Evolutionary conservation across 1,140 invertebrate species (phyloP).

Genomic region (Steinernema feltiae): DNA sequence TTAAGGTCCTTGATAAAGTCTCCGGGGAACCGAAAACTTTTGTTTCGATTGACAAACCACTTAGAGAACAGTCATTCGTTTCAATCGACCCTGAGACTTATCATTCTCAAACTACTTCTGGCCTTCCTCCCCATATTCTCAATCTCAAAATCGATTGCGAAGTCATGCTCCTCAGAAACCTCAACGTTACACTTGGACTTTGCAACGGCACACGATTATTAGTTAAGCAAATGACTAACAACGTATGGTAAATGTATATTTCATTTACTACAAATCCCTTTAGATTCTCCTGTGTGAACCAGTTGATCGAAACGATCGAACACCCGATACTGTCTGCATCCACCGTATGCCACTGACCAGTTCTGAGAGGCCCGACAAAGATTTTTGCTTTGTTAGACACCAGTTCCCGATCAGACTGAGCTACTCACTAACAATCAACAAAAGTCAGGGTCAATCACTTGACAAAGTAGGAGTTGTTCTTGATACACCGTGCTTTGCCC

Average conservation of each 20-base stretch:
- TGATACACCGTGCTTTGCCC: slow-evolving; percentile 58
- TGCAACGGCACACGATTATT: slow-evolving; percentile 59
- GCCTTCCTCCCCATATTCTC: slow-evolving; percentile 58
- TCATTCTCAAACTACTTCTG: slow-evolving; percentile 45
- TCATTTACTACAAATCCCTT: slow-evolving; percentile 17
- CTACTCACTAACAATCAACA: slow-evolving; percentile 64
- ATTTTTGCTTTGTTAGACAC: slow-evolving; percentile 38
- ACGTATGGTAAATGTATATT: slow-evolving; percentile 26
- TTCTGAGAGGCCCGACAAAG: not conserved
- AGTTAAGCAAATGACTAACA: slow-evolving; percentile 29
- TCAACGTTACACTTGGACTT: slow-evolving; percentile 47
- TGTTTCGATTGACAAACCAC: not conserved
- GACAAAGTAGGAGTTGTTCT: slow-evolving; percentile 50
- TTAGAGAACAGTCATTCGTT: not conserved
- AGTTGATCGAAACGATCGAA: not conserved
- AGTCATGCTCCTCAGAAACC: slow-evolving; percentile 59
- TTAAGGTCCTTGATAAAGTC: slow-evolving; percentile 5
- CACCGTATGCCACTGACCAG: slow-evolving; percentile 14
- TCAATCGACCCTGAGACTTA: slow-evolving; percentile 32
- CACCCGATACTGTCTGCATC: slow-evolving; percentile 10
- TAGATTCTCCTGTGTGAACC: not conserved
- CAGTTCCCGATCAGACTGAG: slow-evolving; percentile 62
- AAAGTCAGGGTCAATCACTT: slow-evolving; percentile 62
- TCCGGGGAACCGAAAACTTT: not conserved
- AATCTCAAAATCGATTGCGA: slow-evolving; percentile 55